Percentiles rank a stretch among this genome's conserved stretches.
phyloP scores from a whole-genome alignment of 64 coral and sea anemone genomes.

The Montipora sp. region DNA sequence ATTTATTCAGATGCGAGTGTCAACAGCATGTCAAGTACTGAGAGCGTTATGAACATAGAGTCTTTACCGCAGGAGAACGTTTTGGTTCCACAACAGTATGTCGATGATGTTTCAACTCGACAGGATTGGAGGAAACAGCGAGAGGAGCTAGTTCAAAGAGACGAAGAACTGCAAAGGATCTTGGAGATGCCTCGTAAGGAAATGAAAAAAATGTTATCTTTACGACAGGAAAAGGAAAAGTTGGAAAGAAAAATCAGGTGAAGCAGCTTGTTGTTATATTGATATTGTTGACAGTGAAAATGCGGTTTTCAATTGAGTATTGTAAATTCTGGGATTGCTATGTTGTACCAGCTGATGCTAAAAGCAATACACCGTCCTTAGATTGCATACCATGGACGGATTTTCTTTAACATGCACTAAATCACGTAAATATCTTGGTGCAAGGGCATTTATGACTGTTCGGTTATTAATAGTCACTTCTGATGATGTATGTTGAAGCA shows the following conservation, averaged over 20 bases:
- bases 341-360: no score
- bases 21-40: conserved; percentile 1
- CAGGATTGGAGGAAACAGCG: neutral
- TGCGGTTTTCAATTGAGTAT: neutral
- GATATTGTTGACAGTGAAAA: no score
- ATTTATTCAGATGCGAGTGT: neutral
- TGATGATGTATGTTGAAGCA: no score
- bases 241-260: conserved; percentile 50
- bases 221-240: conserved; percentile 43
- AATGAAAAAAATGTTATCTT: conserved; percentile 28
- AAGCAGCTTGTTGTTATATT: neutral
- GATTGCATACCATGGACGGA: no score
- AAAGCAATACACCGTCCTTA: no score
- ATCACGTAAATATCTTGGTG: no score
- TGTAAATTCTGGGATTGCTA: no score
- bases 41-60: neutral
- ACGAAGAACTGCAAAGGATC: conserved; percentile 6
- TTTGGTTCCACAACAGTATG: neutral
- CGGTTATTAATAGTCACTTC: no score
- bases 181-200: conserved; percentile 12
- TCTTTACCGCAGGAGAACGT: neutral
- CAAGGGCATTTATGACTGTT: no score
- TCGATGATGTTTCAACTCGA: neutral
- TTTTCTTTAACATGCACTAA: no score
- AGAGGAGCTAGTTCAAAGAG: conserved; percentile 10